Percentiles rank a stretch among this genome's conserved stretches.
Evolutionary conservation across 2,113 vertebrate species (phyloP).

Genomic region (Vidua chalybeata): DNA sequence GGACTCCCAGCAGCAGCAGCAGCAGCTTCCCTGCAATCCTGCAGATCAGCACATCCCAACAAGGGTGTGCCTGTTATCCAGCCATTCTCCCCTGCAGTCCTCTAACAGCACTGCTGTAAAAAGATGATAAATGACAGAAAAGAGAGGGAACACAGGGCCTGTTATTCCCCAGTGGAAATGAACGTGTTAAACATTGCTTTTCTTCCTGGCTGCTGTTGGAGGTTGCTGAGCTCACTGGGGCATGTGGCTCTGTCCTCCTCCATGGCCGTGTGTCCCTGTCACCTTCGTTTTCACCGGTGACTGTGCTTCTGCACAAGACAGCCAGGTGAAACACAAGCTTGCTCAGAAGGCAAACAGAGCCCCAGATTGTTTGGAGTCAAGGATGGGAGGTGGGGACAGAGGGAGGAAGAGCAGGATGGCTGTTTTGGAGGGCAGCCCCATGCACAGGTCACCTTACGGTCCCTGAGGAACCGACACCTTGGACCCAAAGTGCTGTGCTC

Average conservation of each 20-base stretch:
- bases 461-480: neutral
- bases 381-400: neutral
- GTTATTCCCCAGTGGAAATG: neutral
- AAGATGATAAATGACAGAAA: neutral
- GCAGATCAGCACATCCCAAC: neutral
- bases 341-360: neutral
- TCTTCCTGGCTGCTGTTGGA: neutral
- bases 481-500: neutral
- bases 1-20: neutral
- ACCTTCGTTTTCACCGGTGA: neutral
- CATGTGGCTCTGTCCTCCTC: neutral
- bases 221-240: neutral
- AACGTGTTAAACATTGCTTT: accelerated
- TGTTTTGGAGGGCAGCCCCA: neutral
- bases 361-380: accelerated
- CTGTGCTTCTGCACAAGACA: neutral
- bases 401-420: neutral
- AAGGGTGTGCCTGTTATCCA: neutral
- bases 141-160: neutral
- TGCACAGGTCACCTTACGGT: neutral
- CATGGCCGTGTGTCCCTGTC: neutral
- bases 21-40: neutral
- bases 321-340: accelerated
- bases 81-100: neutral
- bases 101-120: neutral